Base-by-base conservation (phyloP, 2,113 vertebrate species). In the Morone saxatilis region DNA sequence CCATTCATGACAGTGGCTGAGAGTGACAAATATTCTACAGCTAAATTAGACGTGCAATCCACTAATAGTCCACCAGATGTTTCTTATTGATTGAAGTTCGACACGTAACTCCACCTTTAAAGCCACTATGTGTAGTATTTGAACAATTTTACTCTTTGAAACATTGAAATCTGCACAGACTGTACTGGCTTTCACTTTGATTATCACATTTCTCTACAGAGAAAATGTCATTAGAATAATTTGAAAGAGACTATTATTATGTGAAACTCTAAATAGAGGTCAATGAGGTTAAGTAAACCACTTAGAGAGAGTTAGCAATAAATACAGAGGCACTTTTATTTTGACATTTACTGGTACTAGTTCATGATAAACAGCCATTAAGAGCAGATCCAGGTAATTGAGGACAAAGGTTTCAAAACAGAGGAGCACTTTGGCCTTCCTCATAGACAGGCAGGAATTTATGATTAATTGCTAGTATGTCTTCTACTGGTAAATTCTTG, bases 391-490 rank as follows among this genome's bases (percentile, higher is more conserved):
- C 87, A 65, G 62, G 86, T 94, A 93, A 95, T 91, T 92, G 87
- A 75, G 83, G 73, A 86, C 80, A 84, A 90, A 93, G 66, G 69
- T 78, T 94, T 91, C 85, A 91, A 91, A 94, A 92, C 91, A 89
- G 73, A 81, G 68, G 47, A 90, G 93, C 90, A 93, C 93, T 94
- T 87, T 90, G 90, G 89, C 84, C 83, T 88, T 80, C 31, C 80
- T 86, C 81, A 90, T 84, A 89, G 94, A 94, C 93, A 93, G 78
- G 60, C 59, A 92, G 94, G 95, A 95, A 95, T 95, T 90, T 83
- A 89, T 94, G 95, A 96, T 94, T 94, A 91, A 95, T 94, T 81
- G 86, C 85, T 59, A 48, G 72, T 83, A 69, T 81, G 71, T 84
- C 83, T 88, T 87, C 75, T 85, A 67, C 92, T 82, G 90, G 91